A percentile compares a stretch with the other conserved stretches of the same genome.
Conservation (phyloP, 2,113 vertebrate species). For the Arizona elegans region DNA sequence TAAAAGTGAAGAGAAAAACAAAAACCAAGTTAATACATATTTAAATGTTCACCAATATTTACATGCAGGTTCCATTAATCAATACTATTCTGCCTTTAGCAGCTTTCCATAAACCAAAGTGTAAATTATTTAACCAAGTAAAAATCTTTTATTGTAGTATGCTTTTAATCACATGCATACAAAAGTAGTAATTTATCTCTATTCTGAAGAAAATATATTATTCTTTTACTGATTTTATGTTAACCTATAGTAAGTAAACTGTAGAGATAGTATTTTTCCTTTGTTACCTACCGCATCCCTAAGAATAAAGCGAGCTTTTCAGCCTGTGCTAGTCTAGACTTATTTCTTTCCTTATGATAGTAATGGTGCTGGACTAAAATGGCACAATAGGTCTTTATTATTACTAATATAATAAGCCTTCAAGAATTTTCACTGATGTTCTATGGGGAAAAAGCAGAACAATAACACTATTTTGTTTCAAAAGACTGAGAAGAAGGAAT, state of each 20-base stretch:
- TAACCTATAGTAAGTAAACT: conserved; percentile 30
- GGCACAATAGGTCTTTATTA: conserved; percentile 16
- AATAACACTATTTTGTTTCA: conserved; percentile 32
- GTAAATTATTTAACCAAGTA: conserved; percentile 13
- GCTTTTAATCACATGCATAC: conserved; percentile 16
- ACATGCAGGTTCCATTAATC: conserved; percentile 11
- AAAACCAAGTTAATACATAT: neutral
- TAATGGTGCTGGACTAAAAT: conserved; percentile 33
- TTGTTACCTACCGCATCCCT: conserved; percentile 37
- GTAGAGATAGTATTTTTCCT: conserved; percentile 17
- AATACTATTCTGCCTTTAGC: conserved; percentile 21
- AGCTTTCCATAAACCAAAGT: conserved; percentile 35
- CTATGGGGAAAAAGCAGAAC: conserved; percentile 16
- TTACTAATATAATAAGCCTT: conserved; percentile 1
- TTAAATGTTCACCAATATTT: conserved; percentile 16
- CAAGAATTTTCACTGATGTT: conserved; percentile 33
- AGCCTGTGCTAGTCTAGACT: conserved; percentile 29
- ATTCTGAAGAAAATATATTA: conserved; percentile 30
- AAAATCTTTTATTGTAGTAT: conserved; percentile 36
- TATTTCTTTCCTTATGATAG: conserved; percentile 43
- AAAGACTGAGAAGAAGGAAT: conserved; percentile 32
- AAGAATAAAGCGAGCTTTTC: conserved; percentile 26
- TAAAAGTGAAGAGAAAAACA: neutral
- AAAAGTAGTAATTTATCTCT: conserved; percentile 20
- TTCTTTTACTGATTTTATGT: conserved; percentile 27